Percentiles rank a stretch among this genome's conserved stretches.
phyloP scores from a whole-genome alignment of 2,797 vertebrate genomes.

The Mus spretus region DNA sequence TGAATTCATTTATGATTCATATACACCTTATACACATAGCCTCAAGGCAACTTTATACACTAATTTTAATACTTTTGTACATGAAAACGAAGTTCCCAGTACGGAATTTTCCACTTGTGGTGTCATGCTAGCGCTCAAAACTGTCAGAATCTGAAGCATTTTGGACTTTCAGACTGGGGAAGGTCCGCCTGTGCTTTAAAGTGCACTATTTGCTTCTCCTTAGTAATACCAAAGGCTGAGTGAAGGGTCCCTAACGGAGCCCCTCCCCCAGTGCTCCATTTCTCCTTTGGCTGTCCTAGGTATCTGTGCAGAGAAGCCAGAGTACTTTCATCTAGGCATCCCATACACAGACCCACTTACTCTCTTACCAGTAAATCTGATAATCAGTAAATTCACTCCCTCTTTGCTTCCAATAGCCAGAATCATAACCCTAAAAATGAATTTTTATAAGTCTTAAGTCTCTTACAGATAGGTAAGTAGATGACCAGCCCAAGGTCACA shows the following conservation, averaged over 20 bases:
- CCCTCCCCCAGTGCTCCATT: background rate
- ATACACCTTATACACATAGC: constrained; percentile 12
- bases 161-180: background rate
- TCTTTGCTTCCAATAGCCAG: constrained; percentile 18
- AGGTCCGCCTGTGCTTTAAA: background rate
- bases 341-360: background rate
- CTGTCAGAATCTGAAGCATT: background rate
- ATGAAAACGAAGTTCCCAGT: background rate
- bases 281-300: background rate
- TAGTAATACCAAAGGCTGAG: background rate
- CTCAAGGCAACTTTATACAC: constrained; percentile 1
- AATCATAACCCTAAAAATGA: constrained; percentile 37
- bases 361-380: background rate
- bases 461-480: constrained; percentile 40
- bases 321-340: background rate
- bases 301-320: background rate
- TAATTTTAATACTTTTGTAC: background rate
- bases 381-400: background rate
- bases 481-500: constrained; percentile 6
- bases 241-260: background rate
- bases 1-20: constrained; percentile 31
- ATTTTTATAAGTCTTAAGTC: background rate
- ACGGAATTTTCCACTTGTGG: constrained; percentile 25
- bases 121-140: background rate
- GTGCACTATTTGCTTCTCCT: background rate